Base-by-base conservation (phyloP, 2,888 invertebrate genomes). In the Cordilura impudica region DNA sequence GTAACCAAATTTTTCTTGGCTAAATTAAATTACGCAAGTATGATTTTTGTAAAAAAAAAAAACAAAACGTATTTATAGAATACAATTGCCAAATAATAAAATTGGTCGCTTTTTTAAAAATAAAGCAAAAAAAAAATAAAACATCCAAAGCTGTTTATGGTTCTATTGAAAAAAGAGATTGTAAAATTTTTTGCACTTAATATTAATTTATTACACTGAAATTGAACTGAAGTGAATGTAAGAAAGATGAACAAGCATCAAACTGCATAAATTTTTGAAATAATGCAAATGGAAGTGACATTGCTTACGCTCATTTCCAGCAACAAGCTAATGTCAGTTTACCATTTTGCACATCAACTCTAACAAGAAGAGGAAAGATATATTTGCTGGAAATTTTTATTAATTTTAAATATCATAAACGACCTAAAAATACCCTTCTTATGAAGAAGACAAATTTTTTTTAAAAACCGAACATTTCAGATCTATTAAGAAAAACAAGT, bases 261-360 rank as follows among this genome's bases (percentile, higher is more conserved):
- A n/a, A n/a, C n/a, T n/a, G 78, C 71, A 78, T 78, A 81, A 78
- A 81, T 81, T 63, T 81, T 81, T 80, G 26, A 78, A 77, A 77
- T 65, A 47, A 72, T 75, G 81, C 78, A 78, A 81, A 81, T 81
- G 75, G 74, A 78, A 78, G 71, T 81, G 77, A 79, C 70, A 79
- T 79, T 53, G 1, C 31, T 72, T 73, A 63, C 56, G 61, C n/a
- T 21, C 49, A n/a, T 51, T 3, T 23, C 16, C 16, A 45, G 16
- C n/a, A 61, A 66, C 65, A 29, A 63, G 69, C 63, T 63, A 75
- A 75, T 63, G 63, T 63, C 69, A 69, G 65, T 66, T 66, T 71
- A 54, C 29, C 76, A 71, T 71, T 69, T 63, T 6, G 21, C 63
- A 18, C 26, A 63, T 51, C 54, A 75, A 69, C 60, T 54, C 61